A percentile compares a stretch with the other conserved stretches of the same genome.
Conservation (phyloP, 92 coral and sea anemone genomes). For the Paramuricea clavata region DNA sequence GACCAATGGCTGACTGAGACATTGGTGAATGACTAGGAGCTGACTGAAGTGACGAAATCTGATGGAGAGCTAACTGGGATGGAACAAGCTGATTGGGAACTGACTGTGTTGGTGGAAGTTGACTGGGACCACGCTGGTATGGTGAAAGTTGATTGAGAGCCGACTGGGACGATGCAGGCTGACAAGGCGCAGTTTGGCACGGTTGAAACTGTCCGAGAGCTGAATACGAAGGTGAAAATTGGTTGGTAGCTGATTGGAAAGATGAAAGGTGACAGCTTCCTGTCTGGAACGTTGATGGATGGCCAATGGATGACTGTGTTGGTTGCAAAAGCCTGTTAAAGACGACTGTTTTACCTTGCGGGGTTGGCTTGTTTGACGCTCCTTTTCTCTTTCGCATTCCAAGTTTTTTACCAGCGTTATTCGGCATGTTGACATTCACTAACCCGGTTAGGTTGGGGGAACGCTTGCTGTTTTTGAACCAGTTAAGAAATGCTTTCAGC, state of each 20-base stretch:
- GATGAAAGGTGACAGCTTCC: background rate
- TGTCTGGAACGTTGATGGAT: background rate
- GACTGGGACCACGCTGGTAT: background rate
- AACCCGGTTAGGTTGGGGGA: background rate
- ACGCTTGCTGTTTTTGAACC: background rate
- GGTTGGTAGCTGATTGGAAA: background rate
- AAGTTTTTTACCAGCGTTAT: background rate
- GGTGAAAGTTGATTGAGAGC: conserved; percentile 12
- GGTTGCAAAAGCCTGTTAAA: background rate
- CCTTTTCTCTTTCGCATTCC: conserved; percentile 59
- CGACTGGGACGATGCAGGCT: background rate
- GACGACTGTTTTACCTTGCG: conserved; percentile 19
- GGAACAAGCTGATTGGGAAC: background rate
- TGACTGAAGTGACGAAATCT: too few relatives aligned
- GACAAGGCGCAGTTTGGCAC: too few relatives aligned
- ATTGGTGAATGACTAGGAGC: too few relatives aligned
- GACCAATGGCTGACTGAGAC: background rate
- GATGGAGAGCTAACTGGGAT: too few relatives aligned
- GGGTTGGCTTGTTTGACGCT: conserved; percentile 42
- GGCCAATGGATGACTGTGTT: background rate
- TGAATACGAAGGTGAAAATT: too few relatives aligned
- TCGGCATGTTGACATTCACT: background rate
- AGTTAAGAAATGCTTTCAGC: background rate
- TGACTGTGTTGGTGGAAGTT: background rate
- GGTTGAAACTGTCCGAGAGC: too few relatives aligned